Percentiles rank a stretch among this genome's conserved stretches.
phyloP scores from a whole-genome alignment of 1,140 invertebrate species.

The Drosophila lini region DNA sequence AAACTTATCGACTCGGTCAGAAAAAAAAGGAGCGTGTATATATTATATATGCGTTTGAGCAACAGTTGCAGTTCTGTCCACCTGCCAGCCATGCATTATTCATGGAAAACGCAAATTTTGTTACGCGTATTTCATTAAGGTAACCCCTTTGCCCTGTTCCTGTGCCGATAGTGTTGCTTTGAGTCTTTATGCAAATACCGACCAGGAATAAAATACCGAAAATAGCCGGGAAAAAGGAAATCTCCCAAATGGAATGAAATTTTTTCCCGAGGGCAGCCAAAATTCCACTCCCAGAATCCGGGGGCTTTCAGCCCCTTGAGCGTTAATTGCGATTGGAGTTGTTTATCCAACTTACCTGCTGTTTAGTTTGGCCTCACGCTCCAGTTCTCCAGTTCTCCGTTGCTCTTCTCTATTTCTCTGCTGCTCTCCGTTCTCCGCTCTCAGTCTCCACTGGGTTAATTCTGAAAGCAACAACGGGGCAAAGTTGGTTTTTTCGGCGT shows the following conservation, averaged over 20 bases:
- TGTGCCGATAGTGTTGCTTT: constrained; percentile 21
- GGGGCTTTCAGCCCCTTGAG: constrained; percentile 27
- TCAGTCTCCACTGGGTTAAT: constrained; percentile 14
- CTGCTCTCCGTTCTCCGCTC: not conserved
- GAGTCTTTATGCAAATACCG: constrained; percentile 41
- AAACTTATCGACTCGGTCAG: constrained; percentile 44
- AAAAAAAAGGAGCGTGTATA: not conserved
- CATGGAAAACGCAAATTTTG: constrained; percentile 49
- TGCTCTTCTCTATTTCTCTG: constrained; percentile 16
- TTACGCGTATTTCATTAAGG: constrained; percentile 55
- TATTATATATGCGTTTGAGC: constrained; percentile 2
- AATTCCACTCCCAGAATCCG: not conserved
- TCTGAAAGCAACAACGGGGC: constrained; percentile 55
- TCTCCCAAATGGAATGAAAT: constrained; percentile 20
- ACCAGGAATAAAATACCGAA: constrained; percentile 25
- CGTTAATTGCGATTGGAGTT: constrained; percentile 62
- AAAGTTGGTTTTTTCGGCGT: constrained; percentile 51
- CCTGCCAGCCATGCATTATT: constrained; percentile 47
- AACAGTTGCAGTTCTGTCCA: constrained; percentile 41
- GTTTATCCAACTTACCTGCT: constrained; percentile 73
- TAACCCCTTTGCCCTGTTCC: not conserved
- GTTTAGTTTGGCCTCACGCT: constrained; percentile 72
- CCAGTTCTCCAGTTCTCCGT: constrained; percentile 43
- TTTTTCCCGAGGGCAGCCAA: constrained; percentile 13
- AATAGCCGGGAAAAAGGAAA: constrained; percentile 6